Evolutionary conservation across 2,888 invertebrate genomes (phyloP), one percentile per base, ranked within the genome.

Genomic region (Slavum lentiscoides): DNA sequence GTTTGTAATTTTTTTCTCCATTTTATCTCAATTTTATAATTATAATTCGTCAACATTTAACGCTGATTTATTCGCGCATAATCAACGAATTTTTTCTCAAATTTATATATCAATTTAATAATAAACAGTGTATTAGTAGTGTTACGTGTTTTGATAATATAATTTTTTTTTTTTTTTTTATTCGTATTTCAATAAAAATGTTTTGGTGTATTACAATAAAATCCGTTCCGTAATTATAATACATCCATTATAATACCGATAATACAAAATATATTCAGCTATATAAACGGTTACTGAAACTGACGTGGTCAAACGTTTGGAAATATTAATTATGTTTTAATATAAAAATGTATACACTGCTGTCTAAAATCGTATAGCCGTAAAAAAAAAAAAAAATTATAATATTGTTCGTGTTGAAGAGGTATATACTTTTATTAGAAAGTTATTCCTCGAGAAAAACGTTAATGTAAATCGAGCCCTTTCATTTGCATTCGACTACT

Each of bases 401-500:
- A 30, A 43, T 43, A 74, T 64, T 74, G 74, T 64, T 62, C 49
- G 37, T 62, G 53, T 30, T 73, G 23, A 62, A 73, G 53, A 15
- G 53, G 62, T 55, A 55, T n/a, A n/a, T n/a, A n/a, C n/a, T n/a
- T 66, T 74, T 55, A 21, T 74, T 21, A 64, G 62, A 74, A 64
- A 49, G 61, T 73, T 73, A 62, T 49, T 66, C 55, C 37, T 55
- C 8, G n/a, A 66, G 37, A 53, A 74, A 66, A 74, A 74, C 64
- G 37, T 66, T 74, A 64, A 64, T 23, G 23, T 67, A 58, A 75
- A 67, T 75, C 58, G 66, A 58, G 37, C 39, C 39, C 23, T 75
- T 67, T 75, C 55, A 67, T 75, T 75, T 67, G 66, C 21, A 75
- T 66, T 66, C 58, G 39, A 15, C 17, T 23, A 55, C n/a, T 30